phyloP scores from a whole-genome alignment of 2,888 invertebrate species.

The Coenonympha arcania region DNA sequence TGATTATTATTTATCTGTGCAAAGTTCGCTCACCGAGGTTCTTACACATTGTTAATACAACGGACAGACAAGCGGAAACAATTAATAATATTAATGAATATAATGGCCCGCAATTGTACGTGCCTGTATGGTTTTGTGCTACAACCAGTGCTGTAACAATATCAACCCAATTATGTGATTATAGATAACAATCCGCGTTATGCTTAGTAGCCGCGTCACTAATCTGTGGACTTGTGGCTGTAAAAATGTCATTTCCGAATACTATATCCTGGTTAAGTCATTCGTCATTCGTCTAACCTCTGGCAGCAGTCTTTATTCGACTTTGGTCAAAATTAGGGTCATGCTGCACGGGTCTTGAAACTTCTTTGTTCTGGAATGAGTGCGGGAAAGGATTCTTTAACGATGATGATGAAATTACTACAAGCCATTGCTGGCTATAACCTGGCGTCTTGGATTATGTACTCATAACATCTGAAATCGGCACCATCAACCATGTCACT shows the following conservation, averaged over 20 bases:
- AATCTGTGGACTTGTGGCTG: not conserved
- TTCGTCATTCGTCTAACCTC: too few relatives aligned
- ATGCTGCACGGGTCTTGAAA: too few relatives aligned
- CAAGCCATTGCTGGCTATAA: too few relatives aligned
- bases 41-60: not conserved
- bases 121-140: not conserved
- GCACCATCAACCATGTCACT: too few relatives aligned
- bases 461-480: too few relatives aligned
- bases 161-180: constrained; percentile 9
- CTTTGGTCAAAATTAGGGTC: too few relatives aligned
- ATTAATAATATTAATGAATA: constrained; percentile 2
- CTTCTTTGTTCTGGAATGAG: too few relatives aligned
- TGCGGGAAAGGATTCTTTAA: too few relatives aligned
- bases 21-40: not conserved
- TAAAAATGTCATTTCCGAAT: not conserved
- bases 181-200: not conserved
- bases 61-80: constrained; percentile 5
- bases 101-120: constrained; percentile 3
- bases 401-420: too few relatives aligned
- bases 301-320: too few relatives aligned
- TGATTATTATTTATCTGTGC: not conserved
- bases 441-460: too few relatives aligned
- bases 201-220: not conserved
- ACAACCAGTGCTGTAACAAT: constrained; percentile 3
- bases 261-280: too few relatives aligned